Evolutionary conservation across 2,888 invertebrate species (phyloP), one percentile per base, ranked within the genome.

Genomic region (Chalcosyrphus nemorum): DNA sequence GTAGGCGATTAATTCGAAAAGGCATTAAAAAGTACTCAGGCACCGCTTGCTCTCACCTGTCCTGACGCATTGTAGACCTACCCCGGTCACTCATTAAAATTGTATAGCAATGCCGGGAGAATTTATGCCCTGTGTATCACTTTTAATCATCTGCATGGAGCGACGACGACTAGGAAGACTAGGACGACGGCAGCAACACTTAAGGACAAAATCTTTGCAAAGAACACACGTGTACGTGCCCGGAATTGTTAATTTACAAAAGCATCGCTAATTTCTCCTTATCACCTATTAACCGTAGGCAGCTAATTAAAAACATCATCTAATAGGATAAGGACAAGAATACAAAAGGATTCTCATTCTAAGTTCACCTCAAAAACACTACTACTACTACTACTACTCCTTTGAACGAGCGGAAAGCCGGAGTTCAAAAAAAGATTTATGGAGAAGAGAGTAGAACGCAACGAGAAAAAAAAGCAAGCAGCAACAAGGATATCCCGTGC

Each of bases 21-120:
- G 59, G 76, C 71, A 81, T 81, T 81, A 81, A 81, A 76, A 81
- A 81, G 76, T 71, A 61, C 76, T 76, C 63, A 75, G 41, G 29
- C 61, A n/a, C n/a, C n/a, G n/a, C n/a, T n/a, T n/a, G 24, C 24
- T 24, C 24, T 68, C 47, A 72, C 72, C 59, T 80, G 43, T 9
- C n/a, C 74, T 54, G 63, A 45, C 54, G 63, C 43, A 74, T n/a
- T n/a, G n/a, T 11, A 61, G 47, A 17, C 32, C 61, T 63, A 24
- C 56, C 41, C 41, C 41, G 68, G 54, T 65, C 63, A 57, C 65
- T 71, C 76, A 76, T 70, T 75, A 50, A 63, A 75, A 75, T 70
- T 57, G 63, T 56, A 70, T 24, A 41, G 63, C 41, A 68, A 61
- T 45, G 17, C 17, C 19, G 24, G 13, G 24, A 19, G 19, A 52